These are phyloP conservation scores for Hydrolagus affinis DNA, from an alignment of 2,113 vertebrate species.

Conservation along the genomic window DNA sequence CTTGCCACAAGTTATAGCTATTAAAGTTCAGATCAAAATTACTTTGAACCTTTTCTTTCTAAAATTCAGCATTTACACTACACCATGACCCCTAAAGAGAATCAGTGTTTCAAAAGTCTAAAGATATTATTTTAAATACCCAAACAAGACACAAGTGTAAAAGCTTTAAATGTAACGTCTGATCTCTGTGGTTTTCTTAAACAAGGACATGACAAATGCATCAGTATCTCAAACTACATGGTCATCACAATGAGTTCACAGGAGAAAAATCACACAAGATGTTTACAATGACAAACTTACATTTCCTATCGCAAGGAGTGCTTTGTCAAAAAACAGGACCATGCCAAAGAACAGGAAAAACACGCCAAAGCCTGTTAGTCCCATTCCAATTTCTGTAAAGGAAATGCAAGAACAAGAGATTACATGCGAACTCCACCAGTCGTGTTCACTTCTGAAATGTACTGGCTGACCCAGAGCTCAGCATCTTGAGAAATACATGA, in stretches of 20 bases:
- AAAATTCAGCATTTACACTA: no score
- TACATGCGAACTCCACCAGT: background rate
- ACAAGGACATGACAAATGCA: background rate
- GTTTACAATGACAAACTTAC: slow-evolving; percentile 58
- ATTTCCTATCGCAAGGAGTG: slow-evolving; percentile 91
- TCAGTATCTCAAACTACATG: background rate
- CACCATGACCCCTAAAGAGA: no score
- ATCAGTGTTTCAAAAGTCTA: no score
- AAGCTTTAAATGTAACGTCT: background rate
- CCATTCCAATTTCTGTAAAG: slow-evolving; percentile 89
- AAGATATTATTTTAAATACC: no score
- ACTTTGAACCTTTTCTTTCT: background rate
- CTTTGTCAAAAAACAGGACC: slow-evolving; percentile 98
- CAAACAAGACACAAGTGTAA: background rate
- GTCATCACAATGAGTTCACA: background rate
- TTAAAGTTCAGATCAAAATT: background rate
- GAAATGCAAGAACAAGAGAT: slow-evolving; percentile 37
- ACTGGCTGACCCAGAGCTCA: background rate
- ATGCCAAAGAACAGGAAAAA: slow-evolving; percentile 98
- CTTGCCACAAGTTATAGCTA: background rate
- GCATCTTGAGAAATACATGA: no score
- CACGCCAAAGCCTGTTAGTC: slow-evolving; percentile 90
- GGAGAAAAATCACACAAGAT: background rate
- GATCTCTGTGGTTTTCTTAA: background rate
- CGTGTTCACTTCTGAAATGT: background rate